phyloP scores from a whole-genome alignment of 2,113 vertebrate species.

The Romanogobio albipinnatus region DNA sequence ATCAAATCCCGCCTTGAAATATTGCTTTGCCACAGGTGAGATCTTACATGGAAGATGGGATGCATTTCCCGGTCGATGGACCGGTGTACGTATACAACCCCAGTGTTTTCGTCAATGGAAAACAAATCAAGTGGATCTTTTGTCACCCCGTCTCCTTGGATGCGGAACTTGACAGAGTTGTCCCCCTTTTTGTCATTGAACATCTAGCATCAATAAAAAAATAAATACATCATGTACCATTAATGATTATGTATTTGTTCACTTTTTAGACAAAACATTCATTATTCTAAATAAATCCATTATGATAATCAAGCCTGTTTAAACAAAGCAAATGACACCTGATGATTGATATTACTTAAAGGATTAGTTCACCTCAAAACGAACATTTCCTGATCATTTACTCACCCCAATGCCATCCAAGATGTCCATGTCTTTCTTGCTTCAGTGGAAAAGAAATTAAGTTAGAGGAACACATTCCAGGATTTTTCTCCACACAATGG shows the following conservation, averaged over 20 bases:
- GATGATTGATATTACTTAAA: not conserved
- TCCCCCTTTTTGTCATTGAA: conserved; percentile 59
- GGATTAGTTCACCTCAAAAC: too few relatives aligned
- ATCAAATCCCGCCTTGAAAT: not conserved
- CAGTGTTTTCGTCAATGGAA: conserved; percentile 61
- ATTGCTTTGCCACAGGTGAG: not conserved
- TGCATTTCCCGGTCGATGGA: conserved; percentile 75
- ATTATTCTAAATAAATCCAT: not conserved
- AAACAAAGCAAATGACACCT: not conserved
- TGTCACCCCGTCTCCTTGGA: conserved; percentile 77
- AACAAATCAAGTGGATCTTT: conserved; percentile 71
- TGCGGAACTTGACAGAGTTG: conserved; percentile 56
- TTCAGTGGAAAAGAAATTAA: too few relatives aligned
- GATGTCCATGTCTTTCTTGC: too few relatives aligned
- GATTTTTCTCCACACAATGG: too few relatives aligned
- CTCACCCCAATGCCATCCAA: too few relatives aligned
- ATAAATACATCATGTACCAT: not conserved
- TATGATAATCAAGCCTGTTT: not conserved
- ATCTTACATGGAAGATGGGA: conserved; percentile 70
- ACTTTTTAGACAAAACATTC: not conserved
- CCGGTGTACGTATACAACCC: conserved; percentile 64
- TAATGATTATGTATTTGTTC: not conserved
- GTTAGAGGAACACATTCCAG: too few relatives aligned
- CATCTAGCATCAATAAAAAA: conserved; percentile 62
- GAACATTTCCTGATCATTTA: too few relatives aligned